Percentiles rank a stretch among this genome's conserved stretches.
These are phyloP conservation scores for Scartelaos histophorus DNA, from an alignment of 2,113 vertebrate genomes.

Conservation along the genomic window DNA sequence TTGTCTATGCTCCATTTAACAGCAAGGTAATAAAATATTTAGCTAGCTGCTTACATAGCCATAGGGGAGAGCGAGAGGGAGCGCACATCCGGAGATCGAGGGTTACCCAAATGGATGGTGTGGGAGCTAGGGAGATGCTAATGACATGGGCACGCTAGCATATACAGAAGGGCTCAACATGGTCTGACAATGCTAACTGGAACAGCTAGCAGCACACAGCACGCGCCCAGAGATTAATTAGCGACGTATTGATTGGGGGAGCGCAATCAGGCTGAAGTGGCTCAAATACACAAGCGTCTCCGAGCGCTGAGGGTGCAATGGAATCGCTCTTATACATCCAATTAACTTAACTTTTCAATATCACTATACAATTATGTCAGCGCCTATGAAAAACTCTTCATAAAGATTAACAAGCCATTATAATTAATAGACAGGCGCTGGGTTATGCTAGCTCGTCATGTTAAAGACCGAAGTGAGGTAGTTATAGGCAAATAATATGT, in stretches of 20 bases:
- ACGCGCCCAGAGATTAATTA: slow-evolving; percentile 52
- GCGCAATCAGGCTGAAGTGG: slow-evolving; percentile 26
- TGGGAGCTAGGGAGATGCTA: slow-evolving; percentile 65
- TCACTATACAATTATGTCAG: slow-evolving; percentile 1
- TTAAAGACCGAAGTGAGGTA: neutral
- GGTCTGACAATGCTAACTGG: slow-evolving; percentile 46
- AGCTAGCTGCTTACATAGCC: slow-evolving; percentile 73
- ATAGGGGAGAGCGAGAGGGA: slow-evolving; percentile 39
- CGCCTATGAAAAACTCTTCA: neutral
- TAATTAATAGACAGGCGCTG: neutral
- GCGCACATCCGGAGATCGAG: slow-evolving; percentile 26
- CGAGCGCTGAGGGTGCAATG: slow-evolving; percentile 1
- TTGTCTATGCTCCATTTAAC: slow-evolving; percentile 65
- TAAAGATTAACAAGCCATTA: slow-evolving; percentile 9
- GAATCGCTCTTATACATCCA: neutral
- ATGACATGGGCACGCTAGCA: slow-evolving; percentile 63
- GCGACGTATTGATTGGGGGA: slow-evolving; percentile 57
- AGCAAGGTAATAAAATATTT: slow-evolving; percentile 72
- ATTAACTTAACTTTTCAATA: slow-evolving; percentile 14
- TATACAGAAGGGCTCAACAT: slow-evolving; percentile 56
- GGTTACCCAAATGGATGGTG: slow-evolving; percentile 62
- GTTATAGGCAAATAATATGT: neutral
- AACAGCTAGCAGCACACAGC: slow-evolving; percentile 37
- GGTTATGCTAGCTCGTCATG: neutral
- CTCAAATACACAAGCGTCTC: neutral